Conservation (phyloP, 2,113 vertebrate genomes). For the Anguilla rostrata region DNA sequence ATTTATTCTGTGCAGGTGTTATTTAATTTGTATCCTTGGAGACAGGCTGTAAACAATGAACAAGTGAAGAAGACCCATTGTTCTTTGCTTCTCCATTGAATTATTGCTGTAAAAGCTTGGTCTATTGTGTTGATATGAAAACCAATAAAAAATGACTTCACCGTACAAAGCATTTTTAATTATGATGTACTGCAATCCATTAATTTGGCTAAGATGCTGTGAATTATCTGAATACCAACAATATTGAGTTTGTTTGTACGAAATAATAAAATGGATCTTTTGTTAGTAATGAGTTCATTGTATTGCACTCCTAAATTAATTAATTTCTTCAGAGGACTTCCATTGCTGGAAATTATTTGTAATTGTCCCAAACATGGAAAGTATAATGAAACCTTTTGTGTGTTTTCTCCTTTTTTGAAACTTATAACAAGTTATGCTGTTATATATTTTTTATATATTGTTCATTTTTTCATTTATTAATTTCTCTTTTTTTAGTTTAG, state of each 20-base stretch:
- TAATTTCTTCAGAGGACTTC: background rate
- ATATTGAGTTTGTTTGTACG: background rate
- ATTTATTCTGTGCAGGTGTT: background rate
- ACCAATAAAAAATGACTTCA: background rate
- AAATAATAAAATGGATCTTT: background rate
- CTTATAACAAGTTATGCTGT: background rate
- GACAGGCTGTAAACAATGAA: background rate
- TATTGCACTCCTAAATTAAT: background rate
- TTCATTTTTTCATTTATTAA: too few species aligned
- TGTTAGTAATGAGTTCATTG: background rate
- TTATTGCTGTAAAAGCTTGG: background rate
- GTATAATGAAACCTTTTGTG: background rate
- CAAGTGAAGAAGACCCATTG: background rate
- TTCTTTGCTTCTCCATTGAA: background rate
- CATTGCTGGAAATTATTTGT: background rate
- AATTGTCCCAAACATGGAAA: background rate
- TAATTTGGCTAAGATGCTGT: background rate
- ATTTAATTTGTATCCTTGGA: background rate
- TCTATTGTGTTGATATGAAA: background rate
- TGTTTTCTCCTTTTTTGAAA: background rate
- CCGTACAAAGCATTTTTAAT: background rate
- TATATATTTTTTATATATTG: background rate
- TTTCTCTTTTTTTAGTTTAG: too few species aligned
- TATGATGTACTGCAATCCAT: too few species aligned
- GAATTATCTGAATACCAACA: background rate